Base-by-base conservation (phyloP, 2,888 invertebrate genomes). In the Clistopyga incitator region DNA sequence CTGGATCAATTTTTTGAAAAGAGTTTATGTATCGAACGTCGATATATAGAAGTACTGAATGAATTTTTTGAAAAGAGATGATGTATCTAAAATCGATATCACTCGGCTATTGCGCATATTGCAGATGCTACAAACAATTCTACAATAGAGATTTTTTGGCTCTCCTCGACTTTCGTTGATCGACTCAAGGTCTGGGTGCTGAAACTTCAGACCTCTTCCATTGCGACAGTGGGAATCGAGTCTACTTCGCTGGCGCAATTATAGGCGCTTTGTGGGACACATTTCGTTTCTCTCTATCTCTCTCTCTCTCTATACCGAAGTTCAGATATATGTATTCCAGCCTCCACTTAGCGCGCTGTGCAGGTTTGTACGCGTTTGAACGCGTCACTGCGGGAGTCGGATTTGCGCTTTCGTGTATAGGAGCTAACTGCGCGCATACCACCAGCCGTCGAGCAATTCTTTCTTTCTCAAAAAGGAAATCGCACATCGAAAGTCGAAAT, bases 101-200 rank as follows among this genome's bases (percentile, higher is more conserved):
- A n/a, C n/a, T n/a, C n/a, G n/a, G n/a, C n/a, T n/a, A n/a, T n/a
- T n/a, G n/a, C n/a, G n/a, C n/a, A n/a, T n/a, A n/a, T n/a, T n/a
- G n/a, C n/a, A n/a, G n/a, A n/a, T n/a, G n/a, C n/a, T n/a, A n/a
- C n/a, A n/a, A n/a, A n/a, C n/a, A n/a, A n/a, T n/a, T n/a, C n/a
- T n/a, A n/a, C n/a, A n/a, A n/a, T 67, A 45, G 45, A 59, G n/a
- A 65, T 78, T 84, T 85, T 86, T 83, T 86, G 47, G 70, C 81
- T 85, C 82, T 78, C 72, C 68, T 77, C 82, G 82, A n/a, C n/a
- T n/a, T n/a, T n/a, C n/a, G n/a, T n/a, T n/a, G n/a, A n/a, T n/a
- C n/a, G n/a, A n/a, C n/a, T n/a, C n/a, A n/a, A n/a, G n/a, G n/a
- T 59, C 54, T n/a, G 10, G 1, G 10, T 59, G 59, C 15, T n/a